Base-by-base conservation (phyloP, 2,113 vertebrate species). In the Otocyon megalotis region DNA sequence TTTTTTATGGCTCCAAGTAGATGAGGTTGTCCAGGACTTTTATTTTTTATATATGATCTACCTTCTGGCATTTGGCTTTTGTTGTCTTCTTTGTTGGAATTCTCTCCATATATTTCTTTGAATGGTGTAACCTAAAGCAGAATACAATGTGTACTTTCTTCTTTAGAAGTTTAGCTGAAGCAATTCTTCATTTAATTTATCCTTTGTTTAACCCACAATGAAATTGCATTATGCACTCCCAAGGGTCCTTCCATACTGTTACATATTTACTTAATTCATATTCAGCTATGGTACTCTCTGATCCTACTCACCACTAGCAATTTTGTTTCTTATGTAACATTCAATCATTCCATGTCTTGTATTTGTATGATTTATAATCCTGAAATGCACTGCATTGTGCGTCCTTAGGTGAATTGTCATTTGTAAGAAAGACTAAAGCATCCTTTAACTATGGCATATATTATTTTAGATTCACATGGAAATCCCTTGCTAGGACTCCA, bases 161-260 rank as follows among this genome's bases (percentile, higher is more conserved):
- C n/a, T 80, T 63, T 28, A 10, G n/a, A 90, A 97, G 15, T 30
- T 54, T 83, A 93, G 82, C 30, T 81, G 67, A 77, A 82, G 76
- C 50, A 91, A 63, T 94, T 92, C n/a, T 82, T 62, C 14, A 82
- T 5, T 79, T 88, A 76, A 10, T 8, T 56, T 79, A 54, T 30
- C 24, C 62, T 71, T 88, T 71, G 43, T 35, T 96, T 71, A 88
- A 71, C 35, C 50, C n/a, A 54, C 11, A 63, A 26, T 50, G 69
- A 82, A 72, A 56, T 17, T 35, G 13, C 53, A 82, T 62, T 91
- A 19, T 63, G 9, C 60, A 80, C 19, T 60, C 13, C 43, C 35
- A 2, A 3, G 9, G 13, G 53, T n/a, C 48, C 9, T 92, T 84
- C 30, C 35, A 4, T 43, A 48, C 4, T 71, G 12, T 92, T 88